Evolutionary conservation across 2,797 vertebrate species (phyloP).

Genomic region (Pachyuromys duprasi): DNA sequence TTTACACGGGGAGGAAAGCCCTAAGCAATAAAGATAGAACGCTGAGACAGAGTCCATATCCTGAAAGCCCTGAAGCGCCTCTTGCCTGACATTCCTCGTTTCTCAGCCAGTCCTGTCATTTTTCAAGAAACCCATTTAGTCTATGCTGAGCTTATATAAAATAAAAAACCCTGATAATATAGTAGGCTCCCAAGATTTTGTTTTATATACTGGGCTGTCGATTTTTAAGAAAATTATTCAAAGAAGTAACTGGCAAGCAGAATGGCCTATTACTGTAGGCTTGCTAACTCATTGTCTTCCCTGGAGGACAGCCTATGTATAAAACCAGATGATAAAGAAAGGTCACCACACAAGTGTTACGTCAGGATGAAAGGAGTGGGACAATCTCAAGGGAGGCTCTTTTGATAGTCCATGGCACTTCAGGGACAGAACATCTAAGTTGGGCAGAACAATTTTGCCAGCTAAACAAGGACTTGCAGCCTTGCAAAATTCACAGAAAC

Average conservation of each 20-base stretch:
- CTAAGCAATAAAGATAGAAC: background rate
- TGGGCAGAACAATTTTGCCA: slow-evolving; percentile 37
- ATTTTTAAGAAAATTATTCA: slow-evolving; percentile 30
- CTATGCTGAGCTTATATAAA: slow-evolving; percentile 19
- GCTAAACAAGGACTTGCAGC: background rate
- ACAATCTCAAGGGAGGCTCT: slow-evolving; percentile 1
- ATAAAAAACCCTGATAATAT: slow-evolving; percentile 19
- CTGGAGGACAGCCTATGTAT: background rate
- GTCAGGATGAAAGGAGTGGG: slow-evolving; percentile 27
- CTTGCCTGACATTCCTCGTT: background rate
- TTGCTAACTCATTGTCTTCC: slow-evolving; percentile 21
- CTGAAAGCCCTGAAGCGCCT: background rate
- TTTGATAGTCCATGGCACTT: background rate
- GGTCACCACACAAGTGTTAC: background rate
- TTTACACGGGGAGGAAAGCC: background rate
- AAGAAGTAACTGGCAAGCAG: slow-evolving; percentile 31
- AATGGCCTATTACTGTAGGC: background rate
- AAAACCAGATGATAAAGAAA: slow-evolving; percentile 52
- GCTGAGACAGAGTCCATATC: no score
- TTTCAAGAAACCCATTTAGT: background rate
- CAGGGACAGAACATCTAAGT: slow-evolving; percentile 44
- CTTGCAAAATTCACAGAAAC: background rate
- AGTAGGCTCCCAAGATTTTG: slow-evolving; percentile 51
- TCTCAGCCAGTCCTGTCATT: background rate
- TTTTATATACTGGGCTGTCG: slow-evolving; percentile 68